phyloP scores from a whole-genome alignment of 1,140 invertebrate genomes.

The Orius laevigatus region DNA sequence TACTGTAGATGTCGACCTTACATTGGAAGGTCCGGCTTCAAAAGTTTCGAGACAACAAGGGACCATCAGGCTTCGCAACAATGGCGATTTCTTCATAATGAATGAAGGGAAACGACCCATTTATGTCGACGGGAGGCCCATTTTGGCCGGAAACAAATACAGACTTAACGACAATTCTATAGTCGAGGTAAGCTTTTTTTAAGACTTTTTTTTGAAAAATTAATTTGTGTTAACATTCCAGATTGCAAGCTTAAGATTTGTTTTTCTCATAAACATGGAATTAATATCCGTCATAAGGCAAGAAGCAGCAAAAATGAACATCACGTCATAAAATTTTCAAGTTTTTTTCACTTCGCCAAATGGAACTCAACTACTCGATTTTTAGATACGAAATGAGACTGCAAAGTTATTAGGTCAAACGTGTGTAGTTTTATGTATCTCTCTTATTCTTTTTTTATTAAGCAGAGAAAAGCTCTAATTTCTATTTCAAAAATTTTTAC shows the following conservation, averaged over 20 bases:
- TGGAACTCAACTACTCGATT: no score
- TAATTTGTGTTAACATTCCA: constrained; percentile 29
- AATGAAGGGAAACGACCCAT: constrained; percentile 92
- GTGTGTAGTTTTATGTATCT: not conserved
- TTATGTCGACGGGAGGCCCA: constrained; percentile 81
- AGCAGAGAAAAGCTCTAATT: not conserved
- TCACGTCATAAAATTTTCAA: not conserved
- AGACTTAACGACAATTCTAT: constrained; percentile 85
- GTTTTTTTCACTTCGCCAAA: no score
- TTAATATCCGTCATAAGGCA: constrained; percentile 68
- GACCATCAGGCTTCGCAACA: constrained; percentile 75
- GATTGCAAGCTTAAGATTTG: constrained; percentile 77
- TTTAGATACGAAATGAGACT: no score
- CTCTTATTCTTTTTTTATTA: not conserved
- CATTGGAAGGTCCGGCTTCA: constrained; percentile 73
- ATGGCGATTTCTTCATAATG: constrained; percentile 83
- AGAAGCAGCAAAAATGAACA: constrained; percentile 60
- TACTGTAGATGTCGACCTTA: constrained; percentile 84
- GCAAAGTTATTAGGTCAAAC: no score
- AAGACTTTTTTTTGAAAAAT: not conserved
- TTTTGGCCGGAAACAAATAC: constrained; percentile 70
- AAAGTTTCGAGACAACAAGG: constrained; percentile 77
- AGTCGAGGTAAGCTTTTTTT: constrained; percentile 54
- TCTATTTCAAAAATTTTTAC: not conserved
- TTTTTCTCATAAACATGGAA: constrained; percentile 86